Base-by-base conservation (phyloP, 2,888 invertebrate genomes). In the Cryptocephalus moraei region DNA sequence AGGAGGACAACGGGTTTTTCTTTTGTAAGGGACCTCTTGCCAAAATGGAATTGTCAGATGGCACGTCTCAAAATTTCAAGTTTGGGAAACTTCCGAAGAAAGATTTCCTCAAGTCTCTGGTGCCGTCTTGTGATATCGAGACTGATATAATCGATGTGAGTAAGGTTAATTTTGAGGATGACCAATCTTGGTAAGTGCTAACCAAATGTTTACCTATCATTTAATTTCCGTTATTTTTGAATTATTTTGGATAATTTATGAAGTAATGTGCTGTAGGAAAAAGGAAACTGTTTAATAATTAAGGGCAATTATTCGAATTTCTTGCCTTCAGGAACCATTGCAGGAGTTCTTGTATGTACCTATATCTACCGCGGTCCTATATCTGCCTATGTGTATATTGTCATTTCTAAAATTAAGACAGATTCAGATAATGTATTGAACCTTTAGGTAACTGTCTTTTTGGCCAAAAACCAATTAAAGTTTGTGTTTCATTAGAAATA, bases 161-260 rank as follows among this genome's bases (percentile, higher is more conserved):
- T 64, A 69, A 74, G 58, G 68, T 79, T 58, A 73, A 75, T 68
- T 75, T 74, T 67, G 70, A 71, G 52, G 73, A 78, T 68, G 73
- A 77, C 64, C 78, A 79, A 70, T 77, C 75, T 56, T 80, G 80
- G 80, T 80, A 63, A 72, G 75, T 59, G 32, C 36, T 13, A 11
- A 40, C 11, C 36, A 33, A 32, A n/a, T 33, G 11, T 14, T 12
- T n/a, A 36, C 36, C 6, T 36, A n/a, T 10, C 4, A 4, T 13
- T 40, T 40, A 13, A 8, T 40, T 40, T 36, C 6, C n/a, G 6
- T 36, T 36, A 36, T 2, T 36, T 11, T 2, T 36, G 6, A 2
- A 4, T 22, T 22, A 22, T 22, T 22, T 22, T 22, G 22, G 22
- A 22, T 22, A 22, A 22, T 22, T 22, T 22, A 2, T 4, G 22